These are phyloP conservation scores for Tapirus indicus DNA, from an alignment of 2,797 vertebrate genomes.

Conservation along the genomic window DNA sequence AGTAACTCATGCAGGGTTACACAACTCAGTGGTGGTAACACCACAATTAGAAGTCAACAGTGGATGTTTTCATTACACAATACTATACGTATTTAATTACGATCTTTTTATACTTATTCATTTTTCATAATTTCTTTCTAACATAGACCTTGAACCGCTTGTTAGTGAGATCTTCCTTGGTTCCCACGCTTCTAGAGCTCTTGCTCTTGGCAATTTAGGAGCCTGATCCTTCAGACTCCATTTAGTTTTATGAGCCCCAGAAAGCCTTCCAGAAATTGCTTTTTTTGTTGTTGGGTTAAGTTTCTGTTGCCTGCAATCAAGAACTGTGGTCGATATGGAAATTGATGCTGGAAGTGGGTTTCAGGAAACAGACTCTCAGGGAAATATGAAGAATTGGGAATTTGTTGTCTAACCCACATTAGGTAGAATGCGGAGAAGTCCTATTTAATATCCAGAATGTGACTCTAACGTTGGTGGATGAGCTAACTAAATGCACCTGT, in stretches of 20 bases:
- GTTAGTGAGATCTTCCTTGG: background rate
- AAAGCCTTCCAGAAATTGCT: background rate
- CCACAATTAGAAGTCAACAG: background rate
- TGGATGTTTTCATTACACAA: background rate
- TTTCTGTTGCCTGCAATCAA: background rate
- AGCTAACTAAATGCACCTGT: background rate
- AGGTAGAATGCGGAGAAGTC: background rate
- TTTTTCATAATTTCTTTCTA: slow-evolving; percentile 33
- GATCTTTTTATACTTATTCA: background rate
- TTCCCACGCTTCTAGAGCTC: background rate
- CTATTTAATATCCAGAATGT: background rate
- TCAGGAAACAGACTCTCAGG: background rate
- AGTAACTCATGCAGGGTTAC: background rate
- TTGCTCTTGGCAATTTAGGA: background rate
- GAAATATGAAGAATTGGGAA: background rate
- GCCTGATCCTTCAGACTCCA: background rate
- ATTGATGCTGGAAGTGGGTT: background rate
- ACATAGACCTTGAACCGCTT: background rate
- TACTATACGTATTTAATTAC: background rate
- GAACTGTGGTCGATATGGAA: background rate
- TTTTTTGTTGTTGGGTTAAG: background rate
- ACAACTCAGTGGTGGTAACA: background rate
- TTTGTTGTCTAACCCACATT: background rate
- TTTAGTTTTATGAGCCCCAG: background rate
- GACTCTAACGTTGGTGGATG: background rate